Conservation (phyloP, 2,113 vertebrate species). For the Pongo pygmaeus region DNA sequence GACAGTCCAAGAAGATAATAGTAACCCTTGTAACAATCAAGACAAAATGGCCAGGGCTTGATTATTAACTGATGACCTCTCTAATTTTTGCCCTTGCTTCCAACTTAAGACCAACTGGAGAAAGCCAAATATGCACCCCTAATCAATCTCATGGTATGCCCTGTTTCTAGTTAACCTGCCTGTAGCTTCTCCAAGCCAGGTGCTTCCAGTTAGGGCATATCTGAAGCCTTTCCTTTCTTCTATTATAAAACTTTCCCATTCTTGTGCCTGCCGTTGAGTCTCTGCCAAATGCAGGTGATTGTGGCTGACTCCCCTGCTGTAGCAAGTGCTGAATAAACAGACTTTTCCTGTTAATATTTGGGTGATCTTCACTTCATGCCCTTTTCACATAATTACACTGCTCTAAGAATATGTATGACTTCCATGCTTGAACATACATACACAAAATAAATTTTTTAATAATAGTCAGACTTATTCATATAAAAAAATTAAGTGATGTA, state of each 20-base stretch:
- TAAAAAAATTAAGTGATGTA: not conserved
- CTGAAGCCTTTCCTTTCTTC: not conserved
- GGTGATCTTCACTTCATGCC: not conserved
- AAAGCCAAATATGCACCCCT: not conserved
- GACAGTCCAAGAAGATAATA: not conserved
- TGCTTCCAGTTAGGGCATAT: not conserved
- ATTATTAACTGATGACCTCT: not conserved
- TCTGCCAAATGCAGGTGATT: not conserved
- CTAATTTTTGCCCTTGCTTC: not conserved
- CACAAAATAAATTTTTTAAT: not conserved
- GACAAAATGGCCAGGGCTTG: not conserved
- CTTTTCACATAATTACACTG: not conserved
- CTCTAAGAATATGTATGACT: not conserved
- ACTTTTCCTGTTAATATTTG: not conserved
- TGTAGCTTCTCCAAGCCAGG: not conserved
- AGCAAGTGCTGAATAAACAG: not conserved
- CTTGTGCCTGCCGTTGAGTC: not conserved
- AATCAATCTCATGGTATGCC: not conserved
- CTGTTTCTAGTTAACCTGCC: not conserved
- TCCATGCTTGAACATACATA: not conserved
- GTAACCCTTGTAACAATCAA: not conserved
- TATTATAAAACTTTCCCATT: not conserved
- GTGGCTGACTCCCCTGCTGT: not conserved
- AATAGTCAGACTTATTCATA: not conserved
- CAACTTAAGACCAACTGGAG: not conserved